Evolutionary conservation across 2,888 invertebrate species (phyloP).

Genomic region (Perdita meconis): DNA sequence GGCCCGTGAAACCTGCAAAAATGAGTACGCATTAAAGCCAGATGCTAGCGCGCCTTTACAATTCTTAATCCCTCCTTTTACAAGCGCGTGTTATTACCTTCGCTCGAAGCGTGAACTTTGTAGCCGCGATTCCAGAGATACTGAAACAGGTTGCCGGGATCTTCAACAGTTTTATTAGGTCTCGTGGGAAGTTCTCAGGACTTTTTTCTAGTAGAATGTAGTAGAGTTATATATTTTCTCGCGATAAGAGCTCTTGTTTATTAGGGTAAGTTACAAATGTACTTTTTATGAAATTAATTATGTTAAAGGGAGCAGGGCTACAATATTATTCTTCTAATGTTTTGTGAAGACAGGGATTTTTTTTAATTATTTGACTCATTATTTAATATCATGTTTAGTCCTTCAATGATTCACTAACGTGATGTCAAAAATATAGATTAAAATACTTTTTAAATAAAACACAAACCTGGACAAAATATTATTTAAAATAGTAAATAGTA

Average conservation of each 20-base stretch:
- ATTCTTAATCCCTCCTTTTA: conserved; percentile 30
- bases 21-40: conserved; percentile 15
- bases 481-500: too few relatives aligned
- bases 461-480: too few relatives aligned
- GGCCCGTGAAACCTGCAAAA: conserved; percentile 11
- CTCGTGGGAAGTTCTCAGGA: not conserved
- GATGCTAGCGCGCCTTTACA: conserved; percentile 11
- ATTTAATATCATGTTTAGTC: too few relatives aligned
- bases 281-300: not conserved
- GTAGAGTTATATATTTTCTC: not conserved
- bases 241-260: too few relatives aligned
- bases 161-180: not conserved
- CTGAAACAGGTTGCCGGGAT: conserved; percentile 8
- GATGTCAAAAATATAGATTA: too few relatives aligned
- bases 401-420: too few relatives aligned
- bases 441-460: too few relatives aligned
- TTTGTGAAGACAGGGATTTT: too few relatives aligned
- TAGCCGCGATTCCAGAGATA: conserved; percentile 15
- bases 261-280: not conserved
- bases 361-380: too few relatives aligned
- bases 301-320: too few relatives aligned
- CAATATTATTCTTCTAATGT: too few relatives aligned
- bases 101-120: conserved; percentile 9
- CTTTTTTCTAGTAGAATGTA: not conserved
- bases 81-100: conserved; percentile 5